A percentile compares a stretch with the other conserved stretches of the same genome.
These are phyloP conservation scores for Tychaedon coryphoeus DNA, from an alignment of 2,113 vertebrate species.

Conservation along the genomic window DNA sequence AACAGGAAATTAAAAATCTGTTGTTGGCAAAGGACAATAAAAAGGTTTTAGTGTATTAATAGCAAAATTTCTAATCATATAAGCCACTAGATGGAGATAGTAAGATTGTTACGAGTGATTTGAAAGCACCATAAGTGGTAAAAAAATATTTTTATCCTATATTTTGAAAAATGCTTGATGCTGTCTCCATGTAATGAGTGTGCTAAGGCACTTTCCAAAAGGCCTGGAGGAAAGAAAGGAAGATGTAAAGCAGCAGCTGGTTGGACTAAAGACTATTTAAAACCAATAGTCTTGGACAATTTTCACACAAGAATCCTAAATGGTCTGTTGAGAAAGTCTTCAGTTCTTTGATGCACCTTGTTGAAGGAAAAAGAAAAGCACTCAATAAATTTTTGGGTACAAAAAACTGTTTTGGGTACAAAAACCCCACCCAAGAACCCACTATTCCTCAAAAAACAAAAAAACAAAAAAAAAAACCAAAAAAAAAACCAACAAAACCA, in stretches of 20 bases:
- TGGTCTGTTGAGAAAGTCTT: background rate
- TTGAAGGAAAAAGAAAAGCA: background rate
- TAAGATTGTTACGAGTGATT: slow-evolving; percentile 3
- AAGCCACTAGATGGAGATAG: slow-evolving; percentile 67
- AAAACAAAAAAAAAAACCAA: background rate
- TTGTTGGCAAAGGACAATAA: background rate
- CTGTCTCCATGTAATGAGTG: background rate
- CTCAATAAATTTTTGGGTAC: background rate
- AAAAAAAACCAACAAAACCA: too few species aligned
- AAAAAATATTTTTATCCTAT: background rate
- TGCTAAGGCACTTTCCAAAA: background rate
- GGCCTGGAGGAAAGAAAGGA: background rate
- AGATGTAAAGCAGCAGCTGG: background rate
- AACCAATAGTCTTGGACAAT: background rate
- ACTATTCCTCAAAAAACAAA: too few species aligned
- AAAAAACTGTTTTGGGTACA: too few species aligned
- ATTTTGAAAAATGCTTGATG: background rate
- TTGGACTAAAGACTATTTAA: background rate
- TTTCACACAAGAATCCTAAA: background rate
- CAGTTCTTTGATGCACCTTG: background rate
- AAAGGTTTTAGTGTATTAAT: background rate
- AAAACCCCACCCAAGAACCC: fast-evolving
- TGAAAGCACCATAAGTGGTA: background rate
- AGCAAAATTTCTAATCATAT: background rate
- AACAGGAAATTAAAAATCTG: background rate